A percentile compares a stretch with the other conserved stretches of the same genome.
Conservation (phyloP, 2,797 vertebrate species). For the Limnodromus scolopaceus region DNA sequence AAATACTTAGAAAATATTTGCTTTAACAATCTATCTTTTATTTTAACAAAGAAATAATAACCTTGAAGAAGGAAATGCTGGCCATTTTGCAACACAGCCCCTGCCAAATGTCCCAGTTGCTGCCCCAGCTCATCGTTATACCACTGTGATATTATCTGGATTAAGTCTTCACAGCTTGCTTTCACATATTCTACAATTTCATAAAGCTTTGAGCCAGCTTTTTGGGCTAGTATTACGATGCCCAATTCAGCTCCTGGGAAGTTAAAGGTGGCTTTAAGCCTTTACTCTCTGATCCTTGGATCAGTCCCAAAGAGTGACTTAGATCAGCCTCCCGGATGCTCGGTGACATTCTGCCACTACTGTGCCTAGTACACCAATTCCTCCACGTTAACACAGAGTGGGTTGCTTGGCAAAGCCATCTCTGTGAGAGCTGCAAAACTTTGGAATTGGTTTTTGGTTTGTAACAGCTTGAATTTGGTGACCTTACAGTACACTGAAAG, state of each 20-base stretch:
- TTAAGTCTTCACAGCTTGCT: slow-evolving; percentile 72
- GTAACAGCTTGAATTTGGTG: slow-evolving; percentile 64
- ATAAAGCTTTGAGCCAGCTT: slow-evolving; percentile 61
- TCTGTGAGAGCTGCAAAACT: slow-evolving; percentile 2
- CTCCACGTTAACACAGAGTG: neutral
- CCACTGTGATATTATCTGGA: slow-evolving; percentile 71
- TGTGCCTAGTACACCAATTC: neutral
- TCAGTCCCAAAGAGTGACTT: slow-evolving; percentile 26
- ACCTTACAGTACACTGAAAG: slow-evolving; percentile 30
- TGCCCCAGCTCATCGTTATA: slow-evolving; percentile 57
- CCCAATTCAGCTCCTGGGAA: slow-evolving; percentile 59
- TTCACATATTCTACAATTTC: slow-evolving; percentile 63
- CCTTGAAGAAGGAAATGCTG: neutral
- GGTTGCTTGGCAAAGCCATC: slow-evolving; percentile 10
- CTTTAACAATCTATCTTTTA: slow-evolving; percentile 47
- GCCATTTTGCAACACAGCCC: neutral
- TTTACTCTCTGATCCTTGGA: slow-evolving; percentile 44
- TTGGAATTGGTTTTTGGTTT: slow-evolving; percentile 40
- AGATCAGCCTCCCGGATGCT: slow-evolving; percentile 23
- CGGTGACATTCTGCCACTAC: neutral
- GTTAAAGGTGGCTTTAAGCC: slow-evolving; percentile 63
- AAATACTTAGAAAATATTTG: slow-evolving; percentile 56
- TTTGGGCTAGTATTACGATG: slow-evolving; percentile 26
- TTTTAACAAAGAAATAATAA: slow-evolving; percentile 46
- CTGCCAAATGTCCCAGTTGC: slow-evolving; percentile 69